Evolutionary conservation across 2,113 vertebrate genomes (phyloP).

Genomic region (Callipepla californica): DNA sequence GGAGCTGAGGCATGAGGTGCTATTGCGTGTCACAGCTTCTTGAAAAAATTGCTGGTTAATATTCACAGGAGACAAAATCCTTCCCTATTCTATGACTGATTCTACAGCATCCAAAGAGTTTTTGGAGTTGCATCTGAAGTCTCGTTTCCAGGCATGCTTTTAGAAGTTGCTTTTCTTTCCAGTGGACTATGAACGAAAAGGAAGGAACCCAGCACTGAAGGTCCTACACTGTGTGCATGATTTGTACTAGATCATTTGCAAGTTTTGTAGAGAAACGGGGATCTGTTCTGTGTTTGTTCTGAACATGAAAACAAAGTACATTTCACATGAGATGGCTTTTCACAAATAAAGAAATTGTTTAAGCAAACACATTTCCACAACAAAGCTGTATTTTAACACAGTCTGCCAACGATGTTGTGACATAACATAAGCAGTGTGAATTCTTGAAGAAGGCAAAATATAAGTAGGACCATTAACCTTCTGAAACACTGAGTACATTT

Average conservation of each 20-base stretch:
- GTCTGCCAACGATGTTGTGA: slow-evolving; percentile 9
- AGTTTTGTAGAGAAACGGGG: neutral
- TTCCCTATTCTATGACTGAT: neutral
- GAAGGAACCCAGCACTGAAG: neutral
- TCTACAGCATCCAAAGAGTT: neutral
- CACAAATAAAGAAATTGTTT: slow-evolving; percentile 35
- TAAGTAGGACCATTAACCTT: slow-evolving; percentile 10
- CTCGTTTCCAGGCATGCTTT: neutral
- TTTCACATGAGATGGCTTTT: slow-evolving; percentile 31
- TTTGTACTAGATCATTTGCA: neutral
- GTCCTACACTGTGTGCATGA: neutral
- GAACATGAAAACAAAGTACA: neutral
- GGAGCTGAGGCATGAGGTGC: neutral
- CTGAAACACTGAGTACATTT: slow-evolving; percentile 28
- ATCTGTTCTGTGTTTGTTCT: neutral
- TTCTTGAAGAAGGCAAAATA: slow-evolving; percentile 1
- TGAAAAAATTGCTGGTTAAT: neutral
- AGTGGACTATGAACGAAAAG: neutral
- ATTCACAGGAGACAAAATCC: neutral
- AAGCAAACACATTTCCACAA: slow-evolving; percentile 39
- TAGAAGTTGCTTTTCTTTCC: neutral
- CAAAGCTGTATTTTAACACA: neutral
- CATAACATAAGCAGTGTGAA: slow-evolving; percentile 17
- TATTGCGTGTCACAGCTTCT: accelerated
- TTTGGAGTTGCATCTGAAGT: neutral